Conservation (phyloP, 2,113 vertebrate genomes). For the Ptyas mucosa region DNA sequence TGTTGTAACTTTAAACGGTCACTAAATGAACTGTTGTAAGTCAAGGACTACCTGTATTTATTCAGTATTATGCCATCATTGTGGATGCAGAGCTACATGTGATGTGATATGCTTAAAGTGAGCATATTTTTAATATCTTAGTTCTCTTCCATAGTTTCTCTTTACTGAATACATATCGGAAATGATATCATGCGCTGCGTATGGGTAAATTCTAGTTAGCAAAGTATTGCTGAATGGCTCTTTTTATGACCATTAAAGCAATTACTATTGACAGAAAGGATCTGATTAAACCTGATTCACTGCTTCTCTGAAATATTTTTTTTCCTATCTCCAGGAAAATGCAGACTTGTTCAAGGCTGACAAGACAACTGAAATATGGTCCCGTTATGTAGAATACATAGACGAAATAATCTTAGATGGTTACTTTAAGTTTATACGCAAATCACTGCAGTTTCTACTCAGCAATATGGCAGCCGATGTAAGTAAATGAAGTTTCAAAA, state of each 20-base stretch:
- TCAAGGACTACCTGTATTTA: background rate
- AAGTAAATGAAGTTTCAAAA: background rate
- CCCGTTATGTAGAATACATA: constrained; percentile 57
- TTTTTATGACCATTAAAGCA: background rate
- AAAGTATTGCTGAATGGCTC: background rate
- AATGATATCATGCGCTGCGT: background rate
- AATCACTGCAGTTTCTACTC: constrained; percentile 68
- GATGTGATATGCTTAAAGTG: background rate
- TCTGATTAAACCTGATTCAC: background rate
- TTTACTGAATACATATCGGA: background rate
- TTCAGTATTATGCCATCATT: background rate
- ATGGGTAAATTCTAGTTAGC: background rate
- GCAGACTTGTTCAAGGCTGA: constrained; percentile 63
- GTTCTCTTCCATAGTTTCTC: background rate
- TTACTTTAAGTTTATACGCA: constrained; percentile 64
- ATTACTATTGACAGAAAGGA: background rate
- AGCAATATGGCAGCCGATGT: constrained; percentile 66
- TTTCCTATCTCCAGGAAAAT: constrained; percentile 72
- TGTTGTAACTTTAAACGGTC: background rate
- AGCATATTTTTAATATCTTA: background rate
- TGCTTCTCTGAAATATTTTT: background rate
- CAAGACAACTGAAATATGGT: constrained; percentile 51
- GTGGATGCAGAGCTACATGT: background rate
- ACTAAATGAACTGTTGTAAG: background rate
- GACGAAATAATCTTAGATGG: constrained; percentile 65